Evolutionary conservation across 1,140 invertebrate species (phyloP), one percentile per base, ranked within the genome.

Genomic region (Zaprionus vittiger): DNA sequence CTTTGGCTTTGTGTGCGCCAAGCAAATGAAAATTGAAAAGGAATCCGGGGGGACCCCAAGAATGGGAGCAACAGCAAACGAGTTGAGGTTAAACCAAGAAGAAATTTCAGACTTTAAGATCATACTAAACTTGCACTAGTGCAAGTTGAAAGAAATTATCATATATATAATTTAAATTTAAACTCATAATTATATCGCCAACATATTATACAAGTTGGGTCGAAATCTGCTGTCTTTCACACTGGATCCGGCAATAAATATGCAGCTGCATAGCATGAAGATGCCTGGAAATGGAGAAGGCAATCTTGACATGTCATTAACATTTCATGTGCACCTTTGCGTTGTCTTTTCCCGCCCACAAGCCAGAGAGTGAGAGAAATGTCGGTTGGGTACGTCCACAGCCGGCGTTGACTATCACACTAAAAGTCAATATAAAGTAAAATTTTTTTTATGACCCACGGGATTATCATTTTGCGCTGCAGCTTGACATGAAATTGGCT

Each of bases 401-500:
- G 69, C 49, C 82, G 70, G 67, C 73, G 81, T 63, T 80, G 81
- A 85, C 85, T 89, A 89, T 89, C 85, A 81, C 79, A 85, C 86
- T 85, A 90, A 90, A 91, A 90, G 85, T 90, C 85, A 90, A 90
- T 90, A 90, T 90, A 90, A 90, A 86, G 85, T 87, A 87, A 90
- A 85, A 85, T 86, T 85, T 73, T 80, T 89, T 90, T 90, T 91
- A 91, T 82, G 86, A 91, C 86, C 85, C 63, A 9, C 63, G 73
- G 85, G 85, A 90, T 90, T 90, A 90, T 90, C 85, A 90, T 90
- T 90, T 90, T 82, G 79, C 70, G 82, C 72, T 81, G 79, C 86
- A 91, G 85, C 82, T 85, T 85, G 86, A 90, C 85, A 91, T 91
- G 79, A 90, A 90, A 91, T 91, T 90, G 85, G 86, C 86, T 89